A percentile compares a stretch with the other conserved stretches of the same genome.
Evolutionary conservation across 2,888 invertebrate genomes (phyloP).

Genomic region (Spodoptera littoralis): DNA sequence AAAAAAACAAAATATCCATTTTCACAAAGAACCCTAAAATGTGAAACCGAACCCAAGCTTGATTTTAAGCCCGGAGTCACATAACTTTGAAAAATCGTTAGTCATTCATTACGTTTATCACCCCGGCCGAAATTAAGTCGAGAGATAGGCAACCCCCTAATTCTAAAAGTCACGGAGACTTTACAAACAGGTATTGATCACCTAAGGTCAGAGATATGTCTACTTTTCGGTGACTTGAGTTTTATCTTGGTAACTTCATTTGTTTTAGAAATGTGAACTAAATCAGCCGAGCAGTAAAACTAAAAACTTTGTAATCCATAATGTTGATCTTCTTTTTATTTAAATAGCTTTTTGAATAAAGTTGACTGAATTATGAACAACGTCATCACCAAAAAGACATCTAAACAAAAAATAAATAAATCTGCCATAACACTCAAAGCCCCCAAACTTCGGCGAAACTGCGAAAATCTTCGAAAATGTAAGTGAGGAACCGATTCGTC

Average conservation of each 20-base stretch:
- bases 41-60: conserved; percentile 25
- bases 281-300: too few species aligned
- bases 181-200: conserved; percentile 47
- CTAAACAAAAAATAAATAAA: conserved; percentile 3
- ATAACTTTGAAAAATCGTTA: conserved; percentile 56
- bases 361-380: too few species aligned
- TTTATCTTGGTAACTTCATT: conserved; percentile 6
- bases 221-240: conserved; percentile 6
- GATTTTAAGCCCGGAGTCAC: conserved; percentile 29
- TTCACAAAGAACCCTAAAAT: conserved; percentile 22
- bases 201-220: conserved; percentile 3
- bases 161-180: conserved; percentile 53
- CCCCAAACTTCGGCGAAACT: conserved; percentile 33
- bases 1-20: neutral
- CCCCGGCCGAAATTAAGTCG: conserved; percentile 56
- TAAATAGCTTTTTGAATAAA: too few species aligned
- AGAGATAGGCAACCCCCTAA: conserved; percentile 54
- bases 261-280: too few species aligned
- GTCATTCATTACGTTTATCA: conserved; percentile 58
- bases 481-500: conserved; percentile 60
- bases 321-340: too few species aligned
- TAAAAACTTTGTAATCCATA: too few species aligned
- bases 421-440: conserved; percentile 17
- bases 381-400: neutral
- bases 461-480: conserved; percentile 48